These are phyloP conservation scores for Apeltes quadracus DNA, from an alignment of 2,113 vertebrate genomes.

Conservation along the genomic window DNA sequence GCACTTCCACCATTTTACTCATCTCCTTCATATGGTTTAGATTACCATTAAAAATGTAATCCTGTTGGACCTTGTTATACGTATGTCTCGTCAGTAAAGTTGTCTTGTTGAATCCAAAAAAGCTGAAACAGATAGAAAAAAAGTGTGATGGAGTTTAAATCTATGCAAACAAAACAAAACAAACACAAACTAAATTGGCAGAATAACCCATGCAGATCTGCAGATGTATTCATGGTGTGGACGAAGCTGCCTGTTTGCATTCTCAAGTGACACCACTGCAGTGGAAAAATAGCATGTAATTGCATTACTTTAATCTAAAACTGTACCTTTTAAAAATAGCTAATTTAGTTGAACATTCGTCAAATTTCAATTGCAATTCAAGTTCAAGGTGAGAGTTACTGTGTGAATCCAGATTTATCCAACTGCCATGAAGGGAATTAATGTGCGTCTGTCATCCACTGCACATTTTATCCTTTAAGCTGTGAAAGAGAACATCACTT, in stretches of 20 bases:
- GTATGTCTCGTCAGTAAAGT: neutral
- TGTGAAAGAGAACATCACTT: slow-evolving; percentile 64
- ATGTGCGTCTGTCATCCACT: slow-evolving; percentile 51
- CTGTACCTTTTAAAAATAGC: neutral
- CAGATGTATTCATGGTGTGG: neutral
- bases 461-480: slow-evolving; percentile 61
- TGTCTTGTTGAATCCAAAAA: neutral
- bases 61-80: neutral
- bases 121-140: neutral
- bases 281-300: neutral
- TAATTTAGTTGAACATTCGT: slow-evolving; percentile 7
- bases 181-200: neutral
- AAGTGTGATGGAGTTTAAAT: slow-evolving; percentile 1
- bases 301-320: slow-evolving; percentile 23
- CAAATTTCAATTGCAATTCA: slow-evolving; percentile 28
- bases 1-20: neutral
- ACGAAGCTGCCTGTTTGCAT: slow-evolving; percentile 10
- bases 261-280: slow-evolving; percentile 19
- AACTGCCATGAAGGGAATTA: slow-evolving; percentile 43
- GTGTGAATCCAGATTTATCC: slow-evolving; percentile 37
- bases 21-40: neutral
- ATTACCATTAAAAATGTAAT: slow-evolving; percentile 17
- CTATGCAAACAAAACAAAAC: slow-evolving; percentile 3
- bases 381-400: slow-evolving; percentile 25
- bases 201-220: neutral